phyloP scores from a whole-genome alignment of 2,797 vertebrate genomes.

The Gouania willdenowi region DNA sequence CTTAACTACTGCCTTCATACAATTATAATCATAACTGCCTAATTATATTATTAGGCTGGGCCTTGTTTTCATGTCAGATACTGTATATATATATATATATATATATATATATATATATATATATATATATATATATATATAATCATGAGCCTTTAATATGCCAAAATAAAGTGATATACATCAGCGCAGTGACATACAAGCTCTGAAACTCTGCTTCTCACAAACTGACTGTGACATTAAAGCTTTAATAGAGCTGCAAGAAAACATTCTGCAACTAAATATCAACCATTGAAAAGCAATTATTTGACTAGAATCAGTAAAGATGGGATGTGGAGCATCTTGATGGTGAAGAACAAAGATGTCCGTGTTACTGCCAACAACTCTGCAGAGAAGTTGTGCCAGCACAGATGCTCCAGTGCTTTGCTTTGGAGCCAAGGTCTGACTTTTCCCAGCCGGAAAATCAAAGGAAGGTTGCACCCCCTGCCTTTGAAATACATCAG shows the following conservation, averaged over 20 bases:
- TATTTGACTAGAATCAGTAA: slow-evolving; percentile 35
- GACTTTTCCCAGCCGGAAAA: slow-evolving; percentile 33
- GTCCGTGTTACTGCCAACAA: slow-evolving; percentile 37
- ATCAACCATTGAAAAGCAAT: slow-evolving; percentile 21
- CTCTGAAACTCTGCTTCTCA: too few species aligned
- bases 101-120: too few species aligned
- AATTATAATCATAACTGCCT: too few species aligned
- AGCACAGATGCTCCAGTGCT: slow-evolving; percentile 38
- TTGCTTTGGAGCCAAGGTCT: slow-evolving; percentile 34
- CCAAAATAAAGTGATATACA: too few species aligned
- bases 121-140: too few species aligned
- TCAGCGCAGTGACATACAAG: too few species aligned
- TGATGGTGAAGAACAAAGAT: slow-evolving; percentile 36
- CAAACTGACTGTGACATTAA: slow-evolving; percentile 12
- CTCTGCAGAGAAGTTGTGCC: slow-evolving; percentile 34
- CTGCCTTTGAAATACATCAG: slow-evolving; percentile 31
- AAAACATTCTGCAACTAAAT: slow-evolving; percentile 29
- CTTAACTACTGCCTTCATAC: too few species aligned
- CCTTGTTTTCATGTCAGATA: too few species aligned
- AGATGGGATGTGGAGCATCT: slow-evolving; percentile 44
- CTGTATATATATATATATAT: too few species aligned
- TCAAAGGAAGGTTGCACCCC: slow-evolving; percentile 39
- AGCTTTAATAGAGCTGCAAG: slow-evolving; percentile 9
- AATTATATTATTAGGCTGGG: too few species aligned
- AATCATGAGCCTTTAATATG: too few species aligned